A percentile compares a stretch with the other conserved stretches of the same genome.
Conservation (phyloP, 2,113 vertebrate species). For the Engraulis encrasicolus region DNA sequence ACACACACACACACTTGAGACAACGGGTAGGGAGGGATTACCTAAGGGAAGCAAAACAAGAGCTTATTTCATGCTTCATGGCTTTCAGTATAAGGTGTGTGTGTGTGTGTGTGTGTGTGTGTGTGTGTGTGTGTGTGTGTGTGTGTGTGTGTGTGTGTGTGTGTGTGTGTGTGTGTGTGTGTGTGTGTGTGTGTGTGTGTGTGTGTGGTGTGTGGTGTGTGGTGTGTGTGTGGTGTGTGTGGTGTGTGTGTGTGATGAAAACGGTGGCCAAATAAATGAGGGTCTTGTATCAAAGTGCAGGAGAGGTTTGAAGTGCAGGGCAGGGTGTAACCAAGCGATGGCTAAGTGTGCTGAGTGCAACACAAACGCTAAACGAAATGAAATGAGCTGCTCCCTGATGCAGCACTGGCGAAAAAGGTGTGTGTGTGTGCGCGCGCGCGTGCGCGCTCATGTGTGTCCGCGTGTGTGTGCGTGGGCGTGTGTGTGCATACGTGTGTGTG, state of each 20-base stretch:
- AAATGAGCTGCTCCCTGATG: no score
- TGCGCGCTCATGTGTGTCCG: no score
- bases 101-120: conserved; percentile 17
- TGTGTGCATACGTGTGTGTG: not conserved
- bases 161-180: not conserved
- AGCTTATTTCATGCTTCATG: conserved; percentile 40
- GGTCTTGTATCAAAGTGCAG: no score
- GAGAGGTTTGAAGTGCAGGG: no score
- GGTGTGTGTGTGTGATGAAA: not conserved
- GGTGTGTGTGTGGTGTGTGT: not conserved
- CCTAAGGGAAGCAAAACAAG: conserved; percentile 24
- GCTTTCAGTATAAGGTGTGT: conserved; percentile 43
- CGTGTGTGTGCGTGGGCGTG: not conserved
- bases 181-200: not conserved
- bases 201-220: not conserved
- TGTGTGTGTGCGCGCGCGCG: no score
- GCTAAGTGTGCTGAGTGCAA: conserved; percentile 24
- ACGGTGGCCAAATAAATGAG: no score
- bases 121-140: not conserved
- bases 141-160: no score
- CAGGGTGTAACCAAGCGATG: not conserved
- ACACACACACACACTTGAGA: no score
- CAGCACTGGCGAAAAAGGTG: no score
- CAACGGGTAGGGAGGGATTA: not conserved
- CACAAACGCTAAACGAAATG: no score